These are phyloP conservation scores for Rhea pennata DNA, from an alignment of 2,113 vertebrate genomes.

Conservation along the genomic window DNA sequence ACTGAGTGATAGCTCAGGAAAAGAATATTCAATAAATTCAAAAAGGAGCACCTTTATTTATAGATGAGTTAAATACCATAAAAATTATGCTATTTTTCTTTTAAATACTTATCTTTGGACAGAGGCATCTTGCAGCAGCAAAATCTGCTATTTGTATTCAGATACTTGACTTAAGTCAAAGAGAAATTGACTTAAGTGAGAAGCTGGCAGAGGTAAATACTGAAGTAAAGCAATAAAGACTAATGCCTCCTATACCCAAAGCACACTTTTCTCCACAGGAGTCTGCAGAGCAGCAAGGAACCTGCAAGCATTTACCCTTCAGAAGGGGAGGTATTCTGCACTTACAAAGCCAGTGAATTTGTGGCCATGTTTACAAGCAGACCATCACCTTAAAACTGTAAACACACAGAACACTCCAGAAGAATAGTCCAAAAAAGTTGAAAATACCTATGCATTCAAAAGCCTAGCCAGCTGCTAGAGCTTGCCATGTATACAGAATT, in stretches of 20 bases:
- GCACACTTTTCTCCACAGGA: neutral
- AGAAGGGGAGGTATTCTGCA: neutral
- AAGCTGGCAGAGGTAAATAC: neutral
- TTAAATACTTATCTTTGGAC: neutral
- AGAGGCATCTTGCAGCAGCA: neutral
- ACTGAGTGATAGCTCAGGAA: neutral
- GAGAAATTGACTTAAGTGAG: neutral
- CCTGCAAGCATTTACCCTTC: too few relatives aligned
- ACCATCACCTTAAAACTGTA: neutral
- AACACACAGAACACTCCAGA: too few relatives aligned
- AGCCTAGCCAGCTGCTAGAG: too few relatives aligned
- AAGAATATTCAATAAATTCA: neutral
- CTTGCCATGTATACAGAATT: neutral
- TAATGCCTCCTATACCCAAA: too few relatives aligned
- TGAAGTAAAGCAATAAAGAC: neutral
- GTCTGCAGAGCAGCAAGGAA: neutral
- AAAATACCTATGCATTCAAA: neutral
- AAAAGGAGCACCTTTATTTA: neutral
- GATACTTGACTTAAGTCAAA: neutral
- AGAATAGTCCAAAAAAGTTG: neutral
- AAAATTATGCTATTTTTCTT: neutral
- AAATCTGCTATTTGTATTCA: neutral
- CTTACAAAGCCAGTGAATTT: neutral
- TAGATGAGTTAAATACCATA: neutral
- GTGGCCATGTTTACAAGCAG: neutral